A percentile compares a stretch with the other conserved stretches of the same genome.
Evolutionary conservation across 2,797 vertebrate species (phyloP).

Genomic region (Anniella stebbinsi): DNA sequence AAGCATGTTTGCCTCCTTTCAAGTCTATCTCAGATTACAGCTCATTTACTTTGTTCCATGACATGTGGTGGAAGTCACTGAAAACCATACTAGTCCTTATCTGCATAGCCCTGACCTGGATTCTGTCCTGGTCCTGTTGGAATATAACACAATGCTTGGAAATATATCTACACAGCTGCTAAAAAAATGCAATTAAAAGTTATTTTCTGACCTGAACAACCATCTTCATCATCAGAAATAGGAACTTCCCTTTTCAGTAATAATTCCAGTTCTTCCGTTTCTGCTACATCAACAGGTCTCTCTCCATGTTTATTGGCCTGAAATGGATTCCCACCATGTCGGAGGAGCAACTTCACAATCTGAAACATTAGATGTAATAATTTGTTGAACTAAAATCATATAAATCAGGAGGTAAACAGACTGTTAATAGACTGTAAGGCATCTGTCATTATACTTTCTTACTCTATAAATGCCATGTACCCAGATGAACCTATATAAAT

Average conservation of each 20-base stretch:
- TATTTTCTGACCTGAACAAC: slow-evolving; percentile 88
- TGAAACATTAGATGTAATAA: slow-evolving; percentile 70
- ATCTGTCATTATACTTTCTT: neutral
- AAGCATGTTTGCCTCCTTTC: neutral
- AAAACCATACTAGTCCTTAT: neutral
- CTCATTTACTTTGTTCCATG: neutral
- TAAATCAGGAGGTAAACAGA: neutral
- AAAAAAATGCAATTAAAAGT: slow-evolving; percentile 22
- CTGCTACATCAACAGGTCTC: slow-evolving; percentile 96
- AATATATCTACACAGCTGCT: neutral
- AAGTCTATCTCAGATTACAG: neutral
- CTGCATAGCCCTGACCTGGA: neutral
- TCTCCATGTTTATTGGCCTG: slow-evolving; percentile 98
- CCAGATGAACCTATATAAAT: neutral
- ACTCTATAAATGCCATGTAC: neutral
- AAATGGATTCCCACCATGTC: slow-evolving; percentile 96
- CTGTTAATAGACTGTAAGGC: neutral
- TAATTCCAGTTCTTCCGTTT: slow-evolving; percentile 95
- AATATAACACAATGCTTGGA: neutral
- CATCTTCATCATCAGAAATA: slow-evolving; percentile 94
- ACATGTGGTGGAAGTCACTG: neutral
- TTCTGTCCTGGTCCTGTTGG: neutral
- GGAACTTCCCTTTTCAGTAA: slow-evolving; percentile 93
- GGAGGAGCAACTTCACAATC: slow-evolving; percentile 98
- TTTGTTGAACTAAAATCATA: slow-evolving; percentile 12